Conservation (phyloP, 2,113 vertebrate species). For the Oreochromis tanganicae region DNA sequence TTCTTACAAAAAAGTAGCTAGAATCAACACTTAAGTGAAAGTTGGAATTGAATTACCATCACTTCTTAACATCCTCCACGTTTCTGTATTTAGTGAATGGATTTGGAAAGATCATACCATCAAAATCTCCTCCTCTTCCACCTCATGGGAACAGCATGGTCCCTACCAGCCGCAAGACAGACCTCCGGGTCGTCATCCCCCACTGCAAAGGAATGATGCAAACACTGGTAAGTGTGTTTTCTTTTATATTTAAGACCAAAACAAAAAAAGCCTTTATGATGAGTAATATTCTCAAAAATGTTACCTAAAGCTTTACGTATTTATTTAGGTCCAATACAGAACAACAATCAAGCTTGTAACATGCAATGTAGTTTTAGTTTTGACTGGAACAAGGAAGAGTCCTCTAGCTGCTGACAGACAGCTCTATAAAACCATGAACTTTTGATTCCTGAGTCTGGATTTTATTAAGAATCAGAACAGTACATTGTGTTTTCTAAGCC, state of each 20-base stretch:
- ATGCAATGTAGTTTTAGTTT: not conserved
- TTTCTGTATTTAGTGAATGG: slow-evolving; percentile 79
- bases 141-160: slow-evolving; percentile 74
- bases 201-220: slow-evolving; percentile 90
- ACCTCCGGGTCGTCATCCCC: slow-evolving; percentile 91
- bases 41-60: not conserved
- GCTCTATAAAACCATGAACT: not conserved
- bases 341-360: not conserved
- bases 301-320: not conserved
- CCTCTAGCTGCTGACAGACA: not conserved
- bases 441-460: not conserved
- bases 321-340: not conserved
- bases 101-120: slow-evolving; percentile 82
- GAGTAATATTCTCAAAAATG: not conserved
- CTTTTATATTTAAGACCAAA: not conserved
- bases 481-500: not conserved
- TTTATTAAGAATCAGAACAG: not conserved
- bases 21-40: not conserved
- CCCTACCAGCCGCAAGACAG: slow-evolving; percentile 81
- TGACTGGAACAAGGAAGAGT: not conserved
- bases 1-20: not conserved
- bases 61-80: not conserved
- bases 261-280: not conserved
- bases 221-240: slow-evolving; percentile 73
- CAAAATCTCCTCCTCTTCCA: slow-evolving; percentile 85